phyloP scores from a whole-genome alignment of 2,113 vertebrate species.

The Cebus imitator region DNA sequence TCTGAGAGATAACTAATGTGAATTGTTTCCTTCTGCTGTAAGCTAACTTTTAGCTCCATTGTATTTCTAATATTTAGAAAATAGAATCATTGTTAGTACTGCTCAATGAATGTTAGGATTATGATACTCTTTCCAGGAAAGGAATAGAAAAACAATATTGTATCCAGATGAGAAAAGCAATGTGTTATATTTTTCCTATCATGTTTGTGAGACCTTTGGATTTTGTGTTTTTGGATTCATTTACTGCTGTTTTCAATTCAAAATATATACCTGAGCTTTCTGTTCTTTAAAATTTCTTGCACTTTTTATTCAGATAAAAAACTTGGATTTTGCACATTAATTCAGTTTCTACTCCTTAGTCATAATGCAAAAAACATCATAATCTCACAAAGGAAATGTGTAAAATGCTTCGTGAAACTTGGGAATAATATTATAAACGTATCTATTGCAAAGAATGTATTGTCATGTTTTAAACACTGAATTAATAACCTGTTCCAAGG shows the following conservation, averaged over 20 bases:
- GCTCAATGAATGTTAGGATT: neutral
- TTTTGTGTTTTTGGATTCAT: neutral
- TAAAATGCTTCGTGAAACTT: constrained; percentile 28
- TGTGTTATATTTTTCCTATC: neutral
- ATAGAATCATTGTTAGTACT: neutral
- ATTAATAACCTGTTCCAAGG: constrained; percentile 17
- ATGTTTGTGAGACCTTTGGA: neutral
- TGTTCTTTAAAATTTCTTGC: neutral
- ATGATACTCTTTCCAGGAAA: neutral
- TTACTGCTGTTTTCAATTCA: neutral
- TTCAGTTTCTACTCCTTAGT: neutral
- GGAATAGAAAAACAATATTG: neutral
- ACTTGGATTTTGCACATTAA: neutral
- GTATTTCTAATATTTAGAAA: constrained; percentile 41
- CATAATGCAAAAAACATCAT: constrained; percentile 25
- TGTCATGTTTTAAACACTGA: constrained; percentile 35
- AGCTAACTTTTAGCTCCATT: constrained; percentile 5
- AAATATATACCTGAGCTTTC: neutral
- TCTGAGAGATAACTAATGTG: neutral
- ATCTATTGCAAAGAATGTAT: constrained; percentile 37
- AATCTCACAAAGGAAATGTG: constrained; percentile 53
- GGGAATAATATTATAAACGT: constrained; percentile 59
- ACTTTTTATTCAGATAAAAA: constrained; percentile 23
- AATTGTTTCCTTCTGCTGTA: neutral
- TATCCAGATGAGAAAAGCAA: neutral